phyloP scores from a whole-genome alignment of 2,888 invertebrate genomes.

The Tetropium fuscum region DNA sequence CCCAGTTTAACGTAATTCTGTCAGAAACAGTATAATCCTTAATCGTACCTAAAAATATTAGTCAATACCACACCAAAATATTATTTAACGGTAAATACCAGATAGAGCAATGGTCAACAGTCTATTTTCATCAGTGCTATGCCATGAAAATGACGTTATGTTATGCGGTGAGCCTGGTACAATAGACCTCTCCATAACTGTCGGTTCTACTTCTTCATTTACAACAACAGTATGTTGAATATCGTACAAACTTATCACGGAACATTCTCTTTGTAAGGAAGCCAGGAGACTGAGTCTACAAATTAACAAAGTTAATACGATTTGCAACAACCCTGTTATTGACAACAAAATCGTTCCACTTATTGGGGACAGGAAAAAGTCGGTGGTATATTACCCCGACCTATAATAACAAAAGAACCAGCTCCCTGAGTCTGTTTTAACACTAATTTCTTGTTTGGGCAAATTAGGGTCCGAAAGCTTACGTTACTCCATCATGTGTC shows the following conservation, averaged over 20 bases:
- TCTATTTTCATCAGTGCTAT: conserved; percentile 83
- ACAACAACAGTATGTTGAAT: conserved; percentile 78
- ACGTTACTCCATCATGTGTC: no score
- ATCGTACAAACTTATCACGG: conserved; percentile 85
- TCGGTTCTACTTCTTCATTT: conserved; percentile 82
- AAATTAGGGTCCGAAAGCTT: no score
- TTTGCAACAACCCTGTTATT: no score
- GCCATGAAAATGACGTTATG: conserved; percentile 88
- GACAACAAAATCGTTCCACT: no score
- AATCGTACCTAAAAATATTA: conserved; percentile 68
- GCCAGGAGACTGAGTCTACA: conserved; percentile 78
- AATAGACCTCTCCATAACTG: conserved; percentile 79
- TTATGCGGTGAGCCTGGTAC: conserved; percentile 65
- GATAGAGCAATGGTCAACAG: conserved; percentile 76
- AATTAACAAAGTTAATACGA: no score
- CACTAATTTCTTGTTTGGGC: no score
- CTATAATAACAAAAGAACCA: no score
- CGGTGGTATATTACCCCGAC: no score
- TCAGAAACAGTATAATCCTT: conserved; percentile 84
- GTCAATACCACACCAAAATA: background rate
- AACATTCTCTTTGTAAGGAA: conserved; percentile 83
- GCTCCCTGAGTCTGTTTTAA: no score
- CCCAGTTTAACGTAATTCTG: conserved; percentile 86
- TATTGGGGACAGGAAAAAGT: no score
- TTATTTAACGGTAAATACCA: conserved; percentile 59